phyloP scores from a whole-genome alignment of 35 echinoderm and acorn worm genomes.

The Anneissia japonica region DNA sequence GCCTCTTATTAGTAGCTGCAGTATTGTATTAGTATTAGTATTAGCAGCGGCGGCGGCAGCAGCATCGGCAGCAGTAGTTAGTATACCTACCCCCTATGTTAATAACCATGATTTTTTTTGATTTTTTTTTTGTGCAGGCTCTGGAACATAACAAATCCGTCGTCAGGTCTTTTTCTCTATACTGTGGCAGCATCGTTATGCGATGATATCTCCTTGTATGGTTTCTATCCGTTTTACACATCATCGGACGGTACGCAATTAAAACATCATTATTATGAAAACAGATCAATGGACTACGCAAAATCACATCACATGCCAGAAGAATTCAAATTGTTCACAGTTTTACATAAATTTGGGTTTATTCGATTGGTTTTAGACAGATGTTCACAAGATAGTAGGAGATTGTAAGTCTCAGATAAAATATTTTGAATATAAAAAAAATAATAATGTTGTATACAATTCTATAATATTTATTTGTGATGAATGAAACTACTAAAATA shows the following conservation, averaged over 20 bases:
- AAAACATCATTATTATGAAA: conserved; percentile 29
- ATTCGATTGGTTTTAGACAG: not conserved
- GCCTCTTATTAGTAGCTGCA: too few species aligned
- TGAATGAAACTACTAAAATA: too few species aligned
- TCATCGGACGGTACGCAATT: not conserved
- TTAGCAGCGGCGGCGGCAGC: too few species aligned
- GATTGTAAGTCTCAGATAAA: too few species aligned
- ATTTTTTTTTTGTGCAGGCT: not conserved
- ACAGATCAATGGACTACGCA: conserved; percentile 5
- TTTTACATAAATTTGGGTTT: not conserved
- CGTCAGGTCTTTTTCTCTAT: conserved; percentile 7
- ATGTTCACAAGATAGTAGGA: not conserved
- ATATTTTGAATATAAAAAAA: too few species aligned
- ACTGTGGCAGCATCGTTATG: conserved; percentile 22
- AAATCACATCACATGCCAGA: conserved; percentile 19
- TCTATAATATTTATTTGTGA: too few species aligned
- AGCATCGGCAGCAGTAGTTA: too few species aligned
- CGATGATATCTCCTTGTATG: not conserved
- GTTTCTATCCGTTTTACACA: conserved; percentile 32
- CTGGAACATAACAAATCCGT: conserved; percentile 3
- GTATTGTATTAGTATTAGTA: too few species aligned
- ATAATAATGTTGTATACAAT: too few species aligned
- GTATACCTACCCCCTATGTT: too few species aligned
- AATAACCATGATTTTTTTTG: too few species aligned
- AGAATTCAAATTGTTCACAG: not conserved